Evolutionary conservation across 2,888 invertebrate species (phyloP).

Genomic region (Ochropacha duplaris): DNA sequence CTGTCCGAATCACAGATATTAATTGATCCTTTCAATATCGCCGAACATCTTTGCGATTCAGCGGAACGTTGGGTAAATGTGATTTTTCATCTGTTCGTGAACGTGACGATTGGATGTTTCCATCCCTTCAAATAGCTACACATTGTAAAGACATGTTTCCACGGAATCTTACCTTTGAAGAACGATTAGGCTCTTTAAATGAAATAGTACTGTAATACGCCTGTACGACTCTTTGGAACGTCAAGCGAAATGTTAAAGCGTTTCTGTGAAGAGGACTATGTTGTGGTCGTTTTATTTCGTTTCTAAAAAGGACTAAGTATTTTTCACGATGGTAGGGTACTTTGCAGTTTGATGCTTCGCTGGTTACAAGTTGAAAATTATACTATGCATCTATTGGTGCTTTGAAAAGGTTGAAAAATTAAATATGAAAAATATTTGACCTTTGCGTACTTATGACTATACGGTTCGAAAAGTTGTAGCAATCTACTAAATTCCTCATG

Average conservation of each 20-base stretch:
- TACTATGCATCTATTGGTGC: no score
- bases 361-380: no score
- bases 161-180: not conserved
- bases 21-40: not conserved
- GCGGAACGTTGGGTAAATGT: not conserved
- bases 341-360: no score
- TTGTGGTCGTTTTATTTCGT: no score
- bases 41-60: not conserved
- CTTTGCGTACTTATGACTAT: no score
- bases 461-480: no score
- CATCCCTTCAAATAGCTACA: not conserved
- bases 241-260: not conserved
- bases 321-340: no score
- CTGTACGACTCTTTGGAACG: not conserved
- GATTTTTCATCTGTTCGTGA: not conserved
- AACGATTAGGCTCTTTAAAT: not conserved
- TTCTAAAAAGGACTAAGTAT: not conserved
- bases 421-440: no score
- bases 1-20: not conserved
- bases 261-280: not conserved
- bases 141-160: not conserved
- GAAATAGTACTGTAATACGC: not conserved
- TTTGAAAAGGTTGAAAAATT: no score
- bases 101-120: not conserved
- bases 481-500: no score